Conservation (phyloP, 2,797 vertebrate genomes). For the Sorex maritimensis region DNA sequence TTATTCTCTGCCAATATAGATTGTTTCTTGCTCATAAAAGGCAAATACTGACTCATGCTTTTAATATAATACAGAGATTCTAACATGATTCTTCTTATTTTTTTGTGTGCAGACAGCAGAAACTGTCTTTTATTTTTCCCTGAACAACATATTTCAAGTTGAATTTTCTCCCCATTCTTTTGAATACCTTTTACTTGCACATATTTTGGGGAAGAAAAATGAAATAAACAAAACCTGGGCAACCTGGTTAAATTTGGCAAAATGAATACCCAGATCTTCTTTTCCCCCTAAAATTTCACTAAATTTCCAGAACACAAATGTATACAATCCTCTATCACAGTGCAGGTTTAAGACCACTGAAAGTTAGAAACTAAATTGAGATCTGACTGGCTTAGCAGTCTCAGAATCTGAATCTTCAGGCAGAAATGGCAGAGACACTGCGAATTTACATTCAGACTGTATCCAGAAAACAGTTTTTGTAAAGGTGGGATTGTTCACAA, state of each 20-base stretch:
- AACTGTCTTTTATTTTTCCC: background rate
- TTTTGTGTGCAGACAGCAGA: background rate
- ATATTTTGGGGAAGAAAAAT: background rate
- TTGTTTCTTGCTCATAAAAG: background rate
- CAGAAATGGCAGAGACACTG: background rate
- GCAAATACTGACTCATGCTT: background rate
- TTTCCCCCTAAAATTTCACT: slow-evolving; percentile 1
- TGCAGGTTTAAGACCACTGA: background rate
- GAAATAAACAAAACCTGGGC: background rate
- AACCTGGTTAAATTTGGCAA: background rate
- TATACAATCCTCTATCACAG: background rate
- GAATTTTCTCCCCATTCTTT: background rate
- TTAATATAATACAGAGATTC: background rate
- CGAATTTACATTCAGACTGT: background rate
- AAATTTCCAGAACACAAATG: background rate
- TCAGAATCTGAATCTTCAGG: background rate
- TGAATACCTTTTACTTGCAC: background rate
- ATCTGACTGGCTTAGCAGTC: background rate
- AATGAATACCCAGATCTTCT: background rate
- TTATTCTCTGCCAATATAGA: background rate
- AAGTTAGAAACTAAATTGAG: background rate
- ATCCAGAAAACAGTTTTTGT: background rate
- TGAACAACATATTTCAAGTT: background rate
- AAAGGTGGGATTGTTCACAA: background rate
- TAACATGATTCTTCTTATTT: background rate